These are phyloP conservation scores for Rhamphomyia laevipes DNA, from an alignment of 2,888 invertebrate genomes.

Conservation along the genomic window DNA sequence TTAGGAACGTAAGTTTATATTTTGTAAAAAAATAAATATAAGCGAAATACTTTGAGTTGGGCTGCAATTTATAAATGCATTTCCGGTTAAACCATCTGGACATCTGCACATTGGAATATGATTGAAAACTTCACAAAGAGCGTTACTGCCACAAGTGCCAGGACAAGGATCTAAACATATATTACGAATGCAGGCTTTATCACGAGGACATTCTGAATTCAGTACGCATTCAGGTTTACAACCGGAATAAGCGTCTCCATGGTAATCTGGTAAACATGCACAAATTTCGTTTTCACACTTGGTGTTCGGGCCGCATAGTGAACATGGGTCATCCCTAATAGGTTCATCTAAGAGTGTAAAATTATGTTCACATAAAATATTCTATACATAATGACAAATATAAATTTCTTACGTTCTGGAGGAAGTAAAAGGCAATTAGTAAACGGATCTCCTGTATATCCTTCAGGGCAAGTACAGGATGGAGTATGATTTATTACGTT, in stretches of 20 bases:
- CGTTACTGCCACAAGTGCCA: conserved; percentile 56
- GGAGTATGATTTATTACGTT: conserved; percentile 65
- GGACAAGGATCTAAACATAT: conserved; percentile 61
- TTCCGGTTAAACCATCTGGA: conserved; percentile 56
- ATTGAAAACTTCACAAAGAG: conserved; percentile 58
- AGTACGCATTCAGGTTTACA: conserved; percentile 62
- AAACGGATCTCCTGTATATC: conserved; percentile 60
- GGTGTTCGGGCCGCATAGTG: conserved; percentile 69
- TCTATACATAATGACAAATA: neutral
- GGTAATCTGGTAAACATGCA: conserved; percentile 52
- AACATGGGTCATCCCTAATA: conserved; percentile 51
- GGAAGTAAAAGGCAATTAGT: conserved; percentile 42
- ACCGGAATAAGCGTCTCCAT: conserved; percentile 57
- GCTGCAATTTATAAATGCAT: conserved; percentile 51
- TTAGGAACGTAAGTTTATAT: neutral
- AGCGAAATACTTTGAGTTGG: conserved; percentile 25
- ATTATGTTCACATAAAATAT: conserved; percentile 6
- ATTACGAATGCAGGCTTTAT: conserved; percentile 54
- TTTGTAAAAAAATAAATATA: neutral
- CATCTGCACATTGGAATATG: conserved; percentile 64
- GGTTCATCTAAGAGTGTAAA: conserved; percentile 29
- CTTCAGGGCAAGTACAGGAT: conserved; percentile 45
- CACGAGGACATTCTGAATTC: conserved; percentile 52
- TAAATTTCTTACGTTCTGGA: conserved; percentile 6
- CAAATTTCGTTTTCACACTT: conserved; percentile 56